Evolutionary conservation across 1,140 invertebrate genomes (phyloP), one percentile per base, ranked within the genome.

Genomic region (Stratiolaelaps scimitus): DNA sequence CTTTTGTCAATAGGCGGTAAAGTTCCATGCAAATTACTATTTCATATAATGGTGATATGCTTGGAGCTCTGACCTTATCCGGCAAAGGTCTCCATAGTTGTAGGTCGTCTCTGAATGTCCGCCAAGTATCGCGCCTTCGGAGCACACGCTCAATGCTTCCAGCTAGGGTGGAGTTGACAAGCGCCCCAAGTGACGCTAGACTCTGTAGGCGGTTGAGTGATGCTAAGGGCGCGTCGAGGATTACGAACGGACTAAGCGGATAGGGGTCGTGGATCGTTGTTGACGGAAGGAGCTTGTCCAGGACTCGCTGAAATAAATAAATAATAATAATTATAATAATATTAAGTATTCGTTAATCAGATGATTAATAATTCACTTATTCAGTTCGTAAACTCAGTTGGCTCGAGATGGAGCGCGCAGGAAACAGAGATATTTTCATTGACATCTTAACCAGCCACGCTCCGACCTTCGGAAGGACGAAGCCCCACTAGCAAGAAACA

Each of bases 201-300:
- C 26, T 34, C 53, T 29, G 26, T 26, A 26, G 13, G 17, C 26
- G 34, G 10, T 34, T 26, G 15, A 15, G 26, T 34, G 53, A 60
- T 23, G 53, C 53, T 23, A 60, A 60, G 4, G 53, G 53, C 2
- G 53, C 53, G 53, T 60, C 53, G 23, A 60, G 15, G 23, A 60
- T 29, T 60, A 60, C 23, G 26, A 60, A 60, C 17, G 53, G 53
- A 26, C 17, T 17, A 20, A 60, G 6, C 34, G 53, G 53, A 17
- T 60, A 17, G 15, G 53, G 53, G 23, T 60, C 23, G 10, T 60
- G 53, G 26, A 60, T 26, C 20, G 53, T 60, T 60, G 53, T 60
- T 34, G 53, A 60, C 53, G 53, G 53, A 15, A 60, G 20, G 26
- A 60, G 53, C 23, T 26, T 60, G 34, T 60, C 53, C 53, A 60